Percentiles rank a stretch among this genome's conserved stretches.
Conservation (phyloP, 1,140 invertebrate genomes). For the Pogonomyrmex californicus region DNA sequence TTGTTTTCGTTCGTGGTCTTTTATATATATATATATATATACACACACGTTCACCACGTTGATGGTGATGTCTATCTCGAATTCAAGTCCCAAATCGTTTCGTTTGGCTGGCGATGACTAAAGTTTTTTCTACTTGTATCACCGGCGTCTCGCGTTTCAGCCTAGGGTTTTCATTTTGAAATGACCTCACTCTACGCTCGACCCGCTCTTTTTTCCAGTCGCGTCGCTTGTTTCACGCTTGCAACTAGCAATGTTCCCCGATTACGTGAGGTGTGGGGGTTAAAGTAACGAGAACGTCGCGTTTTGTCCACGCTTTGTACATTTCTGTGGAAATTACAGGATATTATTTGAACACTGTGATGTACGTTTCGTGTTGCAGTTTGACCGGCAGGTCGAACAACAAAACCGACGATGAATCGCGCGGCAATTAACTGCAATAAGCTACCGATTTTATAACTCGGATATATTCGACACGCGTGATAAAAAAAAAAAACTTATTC, state of each 20-base stretch:
- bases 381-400: constrained; percentile 16
- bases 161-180: constrained; percentile 72
- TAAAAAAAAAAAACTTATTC: not conserved
- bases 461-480: not conserved
- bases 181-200: constrained; percentile 60
- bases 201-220: constrained; percentile 44
- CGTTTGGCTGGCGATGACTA: constrained; percentile 3
- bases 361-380: constrained; percentile 18
- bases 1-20: not conserved
- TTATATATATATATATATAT: no score
- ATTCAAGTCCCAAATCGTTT: constrained; percentile 63
- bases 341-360: constrained; percentile 63
- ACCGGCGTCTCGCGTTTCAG: constrained; percentile 45
- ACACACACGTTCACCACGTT: not conserved
- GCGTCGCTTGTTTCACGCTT: constrained; percentile 63
- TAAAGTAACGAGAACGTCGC: constrained; percentile 73
- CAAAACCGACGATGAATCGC: not conserved
- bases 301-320: constrained; percentile 72
- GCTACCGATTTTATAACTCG: constrained; percentile 7
- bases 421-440: constrained; percentile 20
- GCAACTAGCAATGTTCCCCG: constrained; percentile 64
- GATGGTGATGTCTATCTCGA: constrained; percentile 18
- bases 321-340: constrained; percentile 77
- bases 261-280: constrained; percentile 64
- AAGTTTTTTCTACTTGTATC: constrained; percentile 33